phyloP scores from a whole-genome alignment of 2,113 vertebrate genomes.

The Otolemur garnettii region DNA sequence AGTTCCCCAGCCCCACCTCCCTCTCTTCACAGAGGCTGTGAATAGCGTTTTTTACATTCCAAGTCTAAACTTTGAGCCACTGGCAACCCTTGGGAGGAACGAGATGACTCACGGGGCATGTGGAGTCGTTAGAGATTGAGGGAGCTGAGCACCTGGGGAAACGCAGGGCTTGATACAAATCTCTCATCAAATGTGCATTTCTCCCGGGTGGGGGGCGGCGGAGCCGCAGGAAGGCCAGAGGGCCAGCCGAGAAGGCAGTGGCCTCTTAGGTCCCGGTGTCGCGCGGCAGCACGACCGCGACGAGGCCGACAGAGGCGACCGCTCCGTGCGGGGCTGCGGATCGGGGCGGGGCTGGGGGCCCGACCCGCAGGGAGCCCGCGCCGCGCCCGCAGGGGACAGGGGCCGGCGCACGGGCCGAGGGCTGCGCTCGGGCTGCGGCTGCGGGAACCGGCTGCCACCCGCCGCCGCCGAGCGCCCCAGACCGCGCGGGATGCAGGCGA shows the following conservation, averaged over 20 bases:
- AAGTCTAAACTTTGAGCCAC: slow-evolving; percentile 12
- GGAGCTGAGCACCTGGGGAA: background rate
- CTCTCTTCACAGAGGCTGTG: background rate
- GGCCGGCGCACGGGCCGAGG: background rate
- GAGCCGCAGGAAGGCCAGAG: background rate
- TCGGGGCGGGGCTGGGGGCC: background rate
- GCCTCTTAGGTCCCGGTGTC: background rate
- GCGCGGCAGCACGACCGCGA: background rate
- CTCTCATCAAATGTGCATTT: background rate
- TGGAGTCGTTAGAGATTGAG: background rate
- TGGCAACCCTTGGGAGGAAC: background rate
- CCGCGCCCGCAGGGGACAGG: background rate
- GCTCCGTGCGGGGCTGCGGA: background rate
- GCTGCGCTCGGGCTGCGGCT: too few relatives aligned
- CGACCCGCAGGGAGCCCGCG: background rate
- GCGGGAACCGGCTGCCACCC: background rate
- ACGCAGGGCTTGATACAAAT: background rate
- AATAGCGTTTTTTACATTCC: background rate
- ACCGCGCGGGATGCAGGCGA: background rate
- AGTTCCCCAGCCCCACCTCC: background rate
- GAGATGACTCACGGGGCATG: background rate
- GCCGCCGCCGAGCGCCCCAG: background rate
- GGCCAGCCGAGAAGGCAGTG: background rate
- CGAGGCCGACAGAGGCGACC: background rate
- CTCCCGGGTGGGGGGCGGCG: background rate